These are phyloP conservation scores for Ramazzottius varieornatus DNA, from an alignment of 2,888 invertebrate species.

Conservation along the genomic window DNA sequence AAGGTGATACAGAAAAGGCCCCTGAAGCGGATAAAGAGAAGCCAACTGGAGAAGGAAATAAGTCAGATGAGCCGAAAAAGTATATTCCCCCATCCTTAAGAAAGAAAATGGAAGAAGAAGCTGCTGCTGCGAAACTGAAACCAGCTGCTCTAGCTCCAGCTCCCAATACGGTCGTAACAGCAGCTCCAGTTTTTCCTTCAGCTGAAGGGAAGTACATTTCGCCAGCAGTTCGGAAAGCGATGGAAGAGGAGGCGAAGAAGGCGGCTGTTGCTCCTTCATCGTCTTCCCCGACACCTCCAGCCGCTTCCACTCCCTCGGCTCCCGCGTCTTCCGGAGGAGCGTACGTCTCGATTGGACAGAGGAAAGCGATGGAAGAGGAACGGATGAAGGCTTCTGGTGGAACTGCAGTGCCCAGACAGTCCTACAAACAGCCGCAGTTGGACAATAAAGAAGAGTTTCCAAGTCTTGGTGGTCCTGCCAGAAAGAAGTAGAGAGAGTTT, in stretches of 20 bases:
- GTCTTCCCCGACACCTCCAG: background rate
- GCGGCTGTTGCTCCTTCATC: background rate
- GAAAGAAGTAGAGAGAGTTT: background rate
- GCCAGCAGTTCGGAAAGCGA: background rate
- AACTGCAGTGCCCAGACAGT: background rate
- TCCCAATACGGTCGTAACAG: no score
- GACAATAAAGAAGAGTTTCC: slow-evolving; percentile 3
- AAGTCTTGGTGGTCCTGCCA: background rate
- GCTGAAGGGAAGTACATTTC: background rate
- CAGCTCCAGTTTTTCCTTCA: no score
- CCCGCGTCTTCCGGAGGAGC: background rate
- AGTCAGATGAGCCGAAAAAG: background rate
- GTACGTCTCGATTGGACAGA: background rate
- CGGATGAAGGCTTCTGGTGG: background rate
- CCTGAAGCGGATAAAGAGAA: no score
- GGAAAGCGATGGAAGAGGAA: background rate
- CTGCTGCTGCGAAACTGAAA: no score
- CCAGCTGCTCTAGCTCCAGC: no score
- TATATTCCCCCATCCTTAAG: no score
- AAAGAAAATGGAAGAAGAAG: no score
- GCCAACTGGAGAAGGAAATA: background rate
- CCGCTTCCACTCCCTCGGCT: background rate
- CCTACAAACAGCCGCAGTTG: background rate
- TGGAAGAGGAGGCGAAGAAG: background rate
- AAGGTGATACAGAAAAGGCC: no score